phyloP scores from a whole-genome alignment of 2,113 vertebrate species.

The Platysteira castanea region DNA sequence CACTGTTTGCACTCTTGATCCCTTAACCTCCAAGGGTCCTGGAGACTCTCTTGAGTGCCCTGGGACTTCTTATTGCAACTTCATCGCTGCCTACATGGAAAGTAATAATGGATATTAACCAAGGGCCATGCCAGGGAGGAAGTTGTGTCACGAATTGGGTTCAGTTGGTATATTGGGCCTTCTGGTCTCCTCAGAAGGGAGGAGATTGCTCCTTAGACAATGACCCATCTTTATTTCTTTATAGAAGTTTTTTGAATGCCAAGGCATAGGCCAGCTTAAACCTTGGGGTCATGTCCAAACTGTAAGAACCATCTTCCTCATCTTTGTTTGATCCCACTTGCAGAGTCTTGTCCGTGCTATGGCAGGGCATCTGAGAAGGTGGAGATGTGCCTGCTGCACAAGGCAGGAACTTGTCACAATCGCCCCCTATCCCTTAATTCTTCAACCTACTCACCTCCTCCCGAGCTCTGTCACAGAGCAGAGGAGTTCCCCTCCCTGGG shows the following conservation, averaged over 20 bases:
- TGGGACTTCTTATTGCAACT: background rate
- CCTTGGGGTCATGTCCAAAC: background rate
- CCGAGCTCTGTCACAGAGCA: fast-evolving
- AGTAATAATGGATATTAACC: background rate
- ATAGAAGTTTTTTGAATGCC: background rate
- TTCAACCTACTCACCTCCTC: background rate
- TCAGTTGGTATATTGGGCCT: fast-evolving
- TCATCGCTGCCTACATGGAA: background rate
- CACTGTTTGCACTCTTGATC: background rate
- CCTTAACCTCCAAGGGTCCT: background rate
- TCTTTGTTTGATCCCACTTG: background rate
- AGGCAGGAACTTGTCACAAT: background rate
- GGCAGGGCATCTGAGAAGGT: background rate
- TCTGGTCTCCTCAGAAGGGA: background rate
- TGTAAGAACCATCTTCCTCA: background rate
- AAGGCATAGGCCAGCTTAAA: background rate
- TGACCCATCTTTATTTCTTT: background rate
- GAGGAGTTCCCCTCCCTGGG: background rate
- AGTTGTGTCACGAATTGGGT: background rate
- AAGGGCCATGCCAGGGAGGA: background rate
- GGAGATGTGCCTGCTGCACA: fast-evolving
- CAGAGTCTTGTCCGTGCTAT: background rate
- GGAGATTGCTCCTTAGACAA: background rate
- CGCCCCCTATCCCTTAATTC: background rate
- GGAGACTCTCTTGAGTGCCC: background rate